Conservation (phyloP, 2,797 vertebrate species). For the Halcyon chelicuti region DNA sequence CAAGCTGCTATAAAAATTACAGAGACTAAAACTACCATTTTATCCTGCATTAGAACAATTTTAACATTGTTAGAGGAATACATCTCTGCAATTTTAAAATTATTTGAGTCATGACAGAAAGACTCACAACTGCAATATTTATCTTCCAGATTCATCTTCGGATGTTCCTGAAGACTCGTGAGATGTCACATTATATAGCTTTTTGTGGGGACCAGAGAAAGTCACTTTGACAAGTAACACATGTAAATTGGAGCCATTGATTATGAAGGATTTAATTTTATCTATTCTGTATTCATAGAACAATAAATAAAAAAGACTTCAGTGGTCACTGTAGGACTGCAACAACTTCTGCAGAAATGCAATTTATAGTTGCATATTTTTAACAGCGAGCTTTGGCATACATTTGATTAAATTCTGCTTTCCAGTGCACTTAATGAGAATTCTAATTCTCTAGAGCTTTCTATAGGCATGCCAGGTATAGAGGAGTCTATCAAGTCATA, state of each 20-base stretch:
- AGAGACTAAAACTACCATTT: slow-evolving; percentile 81
- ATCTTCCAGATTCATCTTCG: slow-evolving; percentile 78
- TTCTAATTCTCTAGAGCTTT: slow-evolving; percentile 72
- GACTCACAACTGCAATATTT: slow-evolving; percentile 84
- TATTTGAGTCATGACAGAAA: slow-evolving; percentile 84
- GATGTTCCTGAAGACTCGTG: slow-evolving; percentile 73
- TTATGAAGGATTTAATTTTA: slow-evolving; percentile 71
- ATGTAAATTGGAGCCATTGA: slow-evolving; percentile 65
- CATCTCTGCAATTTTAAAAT: slow-evolving; percentile 83
- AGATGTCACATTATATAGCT: slow-evolving; percentile 72
- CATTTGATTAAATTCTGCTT: slow-evolving; percentile 75
- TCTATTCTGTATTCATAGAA: slow-evolving; percentile 61
- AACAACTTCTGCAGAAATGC: slow-evolving; percentile 61
- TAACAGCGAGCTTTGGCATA: slow-evolving; percentile 38
- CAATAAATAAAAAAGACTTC: slow-evolving; percentile 64
- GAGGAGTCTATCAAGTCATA: slow-evolving; percentile 61
- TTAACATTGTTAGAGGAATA: slow-evolving; percentile 81
- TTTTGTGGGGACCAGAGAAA: slow-evolving; percentile 67
- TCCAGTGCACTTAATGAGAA: slow-evolving; percentile 72
- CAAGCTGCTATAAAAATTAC: slow-evolving; percentile 82
- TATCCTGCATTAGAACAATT: slow-evolving; percentile 82
- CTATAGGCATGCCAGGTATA: slow-evolving; percentile 65
- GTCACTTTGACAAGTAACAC: slow-evolving; percentile 73
- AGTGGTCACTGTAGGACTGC: slow-evolving; percentile 59
- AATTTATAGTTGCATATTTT: slow-evolving; percentile 74